Base-by-base conservation (phyloP, 2,888 invertebrate genomes). In the Listrodromus nycthemerus region DNA sequence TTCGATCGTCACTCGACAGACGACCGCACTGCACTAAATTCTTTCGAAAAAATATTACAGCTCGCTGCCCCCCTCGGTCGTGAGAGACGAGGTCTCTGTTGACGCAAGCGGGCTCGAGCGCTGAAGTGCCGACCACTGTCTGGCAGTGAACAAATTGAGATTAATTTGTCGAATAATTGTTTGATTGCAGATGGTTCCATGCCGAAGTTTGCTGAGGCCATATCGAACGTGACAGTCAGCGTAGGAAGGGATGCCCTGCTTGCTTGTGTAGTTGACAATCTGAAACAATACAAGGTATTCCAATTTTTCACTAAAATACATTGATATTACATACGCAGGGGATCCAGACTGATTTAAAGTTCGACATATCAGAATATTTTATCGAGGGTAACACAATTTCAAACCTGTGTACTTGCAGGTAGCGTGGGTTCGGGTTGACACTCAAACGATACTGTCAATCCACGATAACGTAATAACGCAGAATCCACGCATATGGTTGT, bases 381-480 rank as follows among this genome's bases (percentile, higher is more conserved):
- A 55, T 8, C 24, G 21, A 21, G 24, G 24, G 13, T 3, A 8
- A 55, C 21, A 24, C 24, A 55, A 55, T 21, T 24, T 24, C 55
- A 13, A 55, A 5, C 13, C 24, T 4, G 10, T 50, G 27, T 16
- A 16, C 88, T 90, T 93, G 70, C 94, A 98, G 98, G 97, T 98
- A 88, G 98, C 98, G 86, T 98, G 98, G 98, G 98, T 98, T 16
- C 96, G 97, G 52, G 97, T 98, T 65, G 98, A 98, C 92, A 98
- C 98, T 0, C 98, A 98, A 94, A 98, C 98, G 1, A 98, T 98
- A 90, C 95, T 98, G 78, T 97, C 98, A 81, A 98, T 98, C 91
- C 98, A 98, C 93, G 97, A 97, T 94, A 97, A 97, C 92, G 97
- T 98, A 86, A 98, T 98, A 92, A 97, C 98, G 30, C 97, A 98